phyloP scores from a whole-genome alignment of 2,888 invertebrate genomes.

The Ophonus ardosiacus region DNA sequence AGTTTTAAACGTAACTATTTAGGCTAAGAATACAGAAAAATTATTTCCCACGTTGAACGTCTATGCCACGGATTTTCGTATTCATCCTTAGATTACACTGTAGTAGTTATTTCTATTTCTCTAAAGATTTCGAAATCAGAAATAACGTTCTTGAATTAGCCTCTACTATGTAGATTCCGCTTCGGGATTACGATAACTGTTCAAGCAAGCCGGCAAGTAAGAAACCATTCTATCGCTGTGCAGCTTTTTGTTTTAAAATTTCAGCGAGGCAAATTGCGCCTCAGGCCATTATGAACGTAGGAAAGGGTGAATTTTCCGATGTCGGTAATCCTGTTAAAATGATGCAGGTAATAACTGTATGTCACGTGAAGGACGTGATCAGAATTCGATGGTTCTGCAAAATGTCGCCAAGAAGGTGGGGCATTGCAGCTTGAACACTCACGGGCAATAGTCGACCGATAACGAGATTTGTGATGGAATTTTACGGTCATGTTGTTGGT shows the following conservation, averaged over 20 bases:
- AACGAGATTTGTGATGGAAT: slow-evolving; percentile 15
- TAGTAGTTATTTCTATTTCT: no score
- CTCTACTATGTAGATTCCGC: neutral
- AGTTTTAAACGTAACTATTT: no score
- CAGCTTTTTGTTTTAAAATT: slow-evolving; percentile 50
- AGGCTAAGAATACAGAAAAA: no score
- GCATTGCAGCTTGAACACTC: neutral
- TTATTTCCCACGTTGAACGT: no score
- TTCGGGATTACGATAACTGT: slow-evolving; percentile 11
- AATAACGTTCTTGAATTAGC: no score
- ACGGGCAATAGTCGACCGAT: slow-evolving; percentile 16
- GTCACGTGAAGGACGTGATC: slow-evolving; percentile 52
- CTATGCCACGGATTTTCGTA: no score
- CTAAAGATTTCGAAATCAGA: no score
- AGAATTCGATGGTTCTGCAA: slow-evolving; percentile 55
- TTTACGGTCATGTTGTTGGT: slow-evolving; percentile 18
- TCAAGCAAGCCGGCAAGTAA: slow-evolving; percentile 11
- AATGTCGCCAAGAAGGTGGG: slow-evolving; percentile 28
- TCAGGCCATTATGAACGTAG: slow-evolving; percentile 17
- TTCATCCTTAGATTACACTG: no score
- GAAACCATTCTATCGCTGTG: slow-evolving; percentile 12
- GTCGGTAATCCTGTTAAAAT: slow-evolving; percentile 45
- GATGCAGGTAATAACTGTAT: slow-evolving; percentile 53
- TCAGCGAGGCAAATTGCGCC: slow-evolving; percentile 25
- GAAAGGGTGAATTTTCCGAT: slow-evolving; percentile 53